Evolutionary conservation across 2,888 invertebrate species (phyloP).

Genomic region (Acrobasis suavella): DNA sequence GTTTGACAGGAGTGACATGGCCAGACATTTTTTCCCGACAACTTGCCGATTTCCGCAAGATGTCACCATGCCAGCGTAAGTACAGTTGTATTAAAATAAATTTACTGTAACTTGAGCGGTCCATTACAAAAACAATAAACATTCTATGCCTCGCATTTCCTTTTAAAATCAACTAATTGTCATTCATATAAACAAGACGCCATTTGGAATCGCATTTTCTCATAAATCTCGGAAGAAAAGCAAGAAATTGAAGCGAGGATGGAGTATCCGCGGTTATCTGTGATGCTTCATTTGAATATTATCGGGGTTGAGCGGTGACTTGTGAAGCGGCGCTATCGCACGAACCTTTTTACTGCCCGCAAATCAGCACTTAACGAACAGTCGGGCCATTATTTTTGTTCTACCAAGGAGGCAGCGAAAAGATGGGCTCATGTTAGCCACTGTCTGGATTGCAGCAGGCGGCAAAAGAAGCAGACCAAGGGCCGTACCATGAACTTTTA

Average conservation of each 20-base stretch:
- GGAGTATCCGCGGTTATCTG: constrained; percentile 14
- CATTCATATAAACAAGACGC: constrained; percentile 21
- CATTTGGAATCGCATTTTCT: constrained; percentile 17
- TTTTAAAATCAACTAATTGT: constrained; percentile 18
- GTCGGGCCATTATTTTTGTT: too few relatives aligned
- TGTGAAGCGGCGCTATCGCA: background rate
- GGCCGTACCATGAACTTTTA: too few relatives aligned
- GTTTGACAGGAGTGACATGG: too few relatives aligned
- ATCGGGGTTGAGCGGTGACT: constrained; percentile 3
- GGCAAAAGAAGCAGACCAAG: too few relatives aligned
- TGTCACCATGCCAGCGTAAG: too few relatives aligned
- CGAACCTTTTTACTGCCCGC: constrained; percentile 4
- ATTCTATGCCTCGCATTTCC: constrained; percentile 3
- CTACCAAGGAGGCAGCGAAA: too few relatives aligned
- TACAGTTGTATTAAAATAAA: too few relatives aligned
- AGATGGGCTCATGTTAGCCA: too few relatives aligned
- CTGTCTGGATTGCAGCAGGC: too few relatives aligned
- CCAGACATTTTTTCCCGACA: too few relatives aligned
- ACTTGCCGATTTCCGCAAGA: too few relatives aligned
- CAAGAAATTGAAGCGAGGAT: constrained; percentile 6
- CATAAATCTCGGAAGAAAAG: constrained; percentile 12
- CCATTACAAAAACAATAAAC: constrained; percentile 12
- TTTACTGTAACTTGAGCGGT: background rate
- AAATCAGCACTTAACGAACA: background rate
- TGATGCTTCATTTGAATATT: constrained; percentile 17